phyloP scores from a whole-genome alignment of 2,113 vertebrate genomes.

The Ariopsis seemanni region DNA sequence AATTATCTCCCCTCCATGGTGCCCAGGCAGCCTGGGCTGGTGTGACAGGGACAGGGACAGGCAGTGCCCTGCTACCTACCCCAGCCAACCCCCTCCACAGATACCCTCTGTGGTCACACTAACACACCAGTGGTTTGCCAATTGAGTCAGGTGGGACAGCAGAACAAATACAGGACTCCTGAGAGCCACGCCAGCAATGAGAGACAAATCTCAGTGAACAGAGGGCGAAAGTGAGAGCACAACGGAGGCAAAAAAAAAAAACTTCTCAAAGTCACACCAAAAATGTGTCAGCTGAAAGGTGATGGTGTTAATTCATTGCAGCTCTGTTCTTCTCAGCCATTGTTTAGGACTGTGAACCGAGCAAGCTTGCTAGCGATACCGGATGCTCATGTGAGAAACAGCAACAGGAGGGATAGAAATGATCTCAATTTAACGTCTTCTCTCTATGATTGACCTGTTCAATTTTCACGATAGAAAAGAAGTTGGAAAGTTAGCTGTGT shows the following conservation, averaged over 20 bases:
- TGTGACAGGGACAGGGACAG: conserved; percentile 77
- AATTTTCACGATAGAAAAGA: neutral
- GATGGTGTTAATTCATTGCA: conserved; percentile 45
- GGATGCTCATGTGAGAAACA: conserved; percentile 3
- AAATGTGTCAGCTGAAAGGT: conserved; percentile 38
- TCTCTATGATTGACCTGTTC: neutral
- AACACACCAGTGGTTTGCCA: conserved; percentile 26
- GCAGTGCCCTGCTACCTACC: conserved; percentile 42
- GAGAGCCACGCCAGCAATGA: conserved; percentile 9
- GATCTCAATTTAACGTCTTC: neutral
- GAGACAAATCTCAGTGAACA: neutral
- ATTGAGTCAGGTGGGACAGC: conserved; percentile 27
- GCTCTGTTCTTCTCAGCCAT: conserved; percentile 23
- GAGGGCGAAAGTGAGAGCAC: conserved; percentile 5
- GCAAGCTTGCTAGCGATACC: conserved; percentile 2
- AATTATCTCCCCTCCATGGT: conserved; percentile 98
- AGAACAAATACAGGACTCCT: conserved; percentile 37
- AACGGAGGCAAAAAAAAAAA: neutral
- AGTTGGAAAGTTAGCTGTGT: neutral
- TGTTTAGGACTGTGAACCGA: conserved; percentile 18
- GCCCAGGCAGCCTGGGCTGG: conserved; percentile 71
- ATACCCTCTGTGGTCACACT: conserved; percentile 6
- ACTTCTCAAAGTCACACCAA: conserved; percentile 39
- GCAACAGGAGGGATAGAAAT: neutral
- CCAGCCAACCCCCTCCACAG: conserved; percentile 7